phyloP scores from a whole-genome alignment of 2,113 vertebrate genomes.

The Misgurnus mizolepis region DNA sequence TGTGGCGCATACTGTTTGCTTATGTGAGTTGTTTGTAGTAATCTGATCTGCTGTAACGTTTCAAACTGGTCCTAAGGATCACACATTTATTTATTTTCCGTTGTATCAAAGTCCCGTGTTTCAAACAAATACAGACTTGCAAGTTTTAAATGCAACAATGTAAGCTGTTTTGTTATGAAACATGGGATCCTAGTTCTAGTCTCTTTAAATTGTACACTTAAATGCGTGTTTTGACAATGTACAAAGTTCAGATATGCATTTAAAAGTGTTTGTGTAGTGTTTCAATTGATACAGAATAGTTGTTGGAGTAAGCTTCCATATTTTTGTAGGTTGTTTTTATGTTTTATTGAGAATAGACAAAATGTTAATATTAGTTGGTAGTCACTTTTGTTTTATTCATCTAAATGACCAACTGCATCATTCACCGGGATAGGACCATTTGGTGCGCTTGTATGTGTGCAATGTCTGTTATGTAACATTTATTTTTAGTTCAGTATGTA shows the following conservation, averaged over 20 bases:
- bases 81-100: not conserved
- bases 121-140: not conserved
- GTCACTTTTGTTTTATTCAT: not conserved
- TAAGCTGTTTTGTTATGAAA: not conserved
- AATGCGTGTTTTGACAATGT: not conserved
- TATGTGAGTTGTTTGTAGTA: conserved; percentile 10
- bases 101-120: not conserved
- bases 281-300: not conserved
- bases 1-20: conserved; percentile 25
- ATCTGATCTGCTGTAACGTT: conserved; percentile 13
- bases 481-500: not conserved
- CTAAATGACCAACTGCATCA: conserved; percentile 1
- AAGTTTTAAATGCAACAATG: not conserved
- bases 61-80: conserved; percentile 6
- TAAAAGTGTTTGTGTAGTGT: not conserved
- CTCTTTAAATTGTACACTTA: not conserved
- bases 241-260: not conserved
- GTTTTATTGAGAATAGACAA: not conserved
- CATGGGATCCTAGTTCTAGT: not conserved
- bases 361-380: conserved; percentile 7
- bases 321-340: not conserved
- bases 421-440: conserved; percentile 1
- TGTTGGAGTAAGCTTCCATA: not conserved
- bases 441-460: not conserved
- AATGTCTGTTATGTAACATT: not conserved